Conservation (phyloP, 1,140 invertebrate genomes). For the Alviniconcha marisindica region DNA sequence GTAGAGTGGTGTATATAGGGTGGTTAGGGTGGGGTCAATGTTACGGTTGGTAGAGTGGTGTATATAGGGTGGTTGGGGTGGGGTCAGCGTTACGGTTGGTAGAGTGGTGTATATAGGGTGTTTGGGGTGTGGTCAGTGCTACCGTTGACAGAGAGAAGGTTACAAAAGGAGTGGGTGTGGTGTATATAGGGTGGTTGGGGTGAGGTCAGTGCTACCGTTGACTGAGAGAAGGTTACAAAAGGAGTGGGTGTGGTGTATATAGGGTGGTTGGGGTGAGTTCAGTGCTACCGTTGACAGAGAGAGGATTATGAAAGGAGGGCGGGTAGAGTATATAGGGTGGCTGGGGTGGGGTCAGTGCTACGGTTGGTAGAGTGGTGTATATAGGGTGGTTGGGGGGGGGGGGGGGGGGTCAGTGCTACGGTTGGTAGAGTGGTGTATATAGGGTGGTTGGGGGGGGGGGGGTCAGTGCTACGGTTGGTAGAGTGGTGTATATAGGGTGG, state of each 20-base stretch:
- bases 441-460: no score
- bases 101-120: no score
- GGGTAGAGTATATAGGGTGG: not conserved
- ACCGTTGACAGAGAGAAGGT: conserved; percentile 49
- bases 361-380: conserved; percentile 39
- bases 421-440: no score
- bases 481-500: no score
- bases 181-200: not conserved
- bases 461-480: no score
- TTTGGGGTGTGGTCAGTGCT: conserved; percentile 55
- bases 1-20: no score
- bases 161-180: conserved; percentile 31
- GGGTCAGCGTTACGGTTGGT: no score
- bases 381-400: not conserved
- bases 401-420: no score
- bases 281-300: conserved; percentile 50
- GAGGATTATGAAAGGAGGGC: conserved; percentile 45
- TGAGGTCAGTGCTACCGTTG: conserved; percentile 52
- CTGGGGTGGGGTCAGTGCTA: conserved; percentile 38
- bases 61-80: no score
- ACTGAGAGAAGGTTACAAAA: conserved; percentile 36
- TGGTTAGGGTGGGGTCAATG: no score
- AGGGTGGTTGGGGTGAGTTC: not conserved
- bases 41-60: no score
- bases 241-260: conserved; percentile 29